These are phyloP conservation scores for Lithobius niger DNA, from an alignment of 1,140 invertebrate species.

Conservation along the genomic window DNA sequence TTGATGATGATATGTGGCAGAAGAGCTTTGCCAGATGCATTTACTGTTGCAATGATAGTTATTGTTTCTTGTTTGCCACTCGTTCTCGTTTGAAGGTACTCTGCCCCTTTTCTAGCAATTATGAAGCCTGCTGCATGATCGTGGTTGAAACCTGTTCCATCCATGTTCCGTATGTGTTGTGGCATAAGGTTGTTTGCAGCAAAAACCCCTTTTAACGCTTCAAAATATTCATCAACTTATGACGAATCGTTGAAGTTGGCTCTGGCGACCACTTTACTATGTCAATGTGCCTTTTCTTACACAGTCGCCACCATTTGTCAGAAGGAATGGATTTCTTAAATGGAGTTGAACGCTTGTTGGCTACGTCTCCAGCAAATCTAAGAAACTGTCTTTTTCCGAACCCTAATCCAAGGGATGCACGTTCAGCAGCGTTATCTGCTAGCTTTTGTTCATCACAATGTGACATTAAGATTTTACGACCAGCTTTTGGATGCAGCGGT, in stretches of 20 bases:
- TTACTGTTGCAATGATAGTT: too few species aligned
- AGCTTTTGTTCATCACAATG: conserved; percentile 1
- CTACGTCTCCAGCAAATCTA: neutral
- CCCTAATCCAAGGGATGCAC: neutral
- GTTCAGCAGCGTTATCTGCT: neutral
- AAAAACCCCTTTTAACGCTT: too few species aligned
- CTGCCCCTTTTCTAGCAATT: too few species aligned
- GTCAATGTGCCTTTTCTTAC: conserved; percentile 1
- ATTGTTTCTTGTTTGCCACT: too few species aligned
- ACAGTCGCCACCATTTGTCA: conserved; percentile 1
- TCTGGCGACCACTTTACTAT: neutral
- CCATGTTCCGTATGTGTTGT: too few species aligned
- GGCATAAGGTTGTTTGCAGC: too few species aligned
- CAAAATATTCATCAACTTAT: conserved; percentile 4
- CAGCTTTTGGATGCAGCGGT: conserved; percentile 3
- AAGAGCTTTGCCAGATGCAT: too few species aligned
- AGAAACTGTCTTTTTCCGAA: conserved; percentile 2
- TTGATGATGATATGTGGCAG: too few species aligned
- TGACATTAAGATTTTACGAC: neutral
- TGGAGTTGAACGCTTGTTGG: neutral
- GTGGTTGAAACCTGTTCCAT: too few species aligned
- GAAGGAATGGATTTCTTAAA: neutral
- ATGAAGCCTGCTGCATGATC: too few species aligned
- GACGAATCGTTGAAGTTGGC: neutral
- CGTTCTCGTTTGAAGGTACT: too few species aligned